Evolutionary conservation across 2,888 invertebrate genomes (phyloP).

Genomic region (Macropis europaea): DNA sequence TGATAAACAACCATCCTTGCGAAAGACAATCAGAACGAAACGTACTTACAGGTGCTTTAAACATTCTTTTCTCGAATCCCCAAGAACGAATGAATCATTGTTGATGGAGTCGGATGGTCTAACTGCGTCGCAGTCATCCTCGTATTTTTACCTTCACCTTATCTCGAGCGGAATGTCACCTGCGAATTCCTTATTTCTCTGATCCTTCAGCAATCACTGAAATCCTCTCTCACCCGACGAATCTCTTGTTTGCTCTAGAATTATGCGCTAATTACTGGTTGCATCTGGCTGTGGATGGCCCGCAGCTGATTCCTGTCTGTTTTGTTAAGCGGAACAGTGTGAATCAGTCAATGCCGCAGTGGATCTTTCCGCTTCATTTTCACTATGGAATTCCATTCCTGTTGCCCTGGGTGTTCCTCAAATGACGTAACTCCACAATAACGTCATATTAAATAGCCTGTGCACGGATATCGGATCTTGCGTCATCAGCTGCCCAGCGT

Average conservation of each 20-base stretch:
- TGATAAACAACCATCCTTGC: too few species aligned
- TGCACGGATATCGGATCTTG: constrained; percentile 26
- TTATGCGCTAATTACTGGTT: neutral
- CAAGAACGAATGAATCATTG: constrained; percentile 19
- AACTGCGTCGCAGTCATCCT: neutral
- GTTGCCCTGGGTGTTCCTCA: neutral
- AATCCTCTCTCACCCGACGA: neutral
- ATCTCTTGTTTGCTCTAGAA: neutral
- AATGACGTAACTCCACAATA: constrained; percentile 35
- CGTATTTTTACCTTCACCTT: too few species aligned
- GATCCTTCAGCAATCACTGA: neutral
- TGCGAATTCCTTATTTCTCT: neutral
- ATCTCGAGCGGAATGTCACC: too few species aligned
- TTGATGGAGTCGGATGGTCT: neutral
- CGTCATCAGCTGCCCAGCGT: constrained; percentile 14
- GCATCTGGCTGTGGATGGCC: too few species aligned
- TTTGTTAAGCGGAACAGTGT: neutral
- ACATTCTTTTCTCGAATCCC: neutral
- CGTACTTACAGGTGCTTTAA: too few species aligned
- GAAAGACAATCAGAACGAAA: too few species aligned
- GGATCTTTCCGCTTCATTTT: constrained; percentile 4
- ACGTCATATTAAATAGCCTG: constrained; percentile 22
- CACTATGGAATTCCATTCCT: neutral
- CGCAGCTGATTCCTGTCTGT: neutral
- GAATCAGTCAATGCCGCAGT: neutral